Percentiles rank a stretch among this genome's conserved stretches.
Evolutionary conservation across 1,140 invertebrate genomes (phyloP).

Genomic region (Cherax quadricarinatus): DNA sequence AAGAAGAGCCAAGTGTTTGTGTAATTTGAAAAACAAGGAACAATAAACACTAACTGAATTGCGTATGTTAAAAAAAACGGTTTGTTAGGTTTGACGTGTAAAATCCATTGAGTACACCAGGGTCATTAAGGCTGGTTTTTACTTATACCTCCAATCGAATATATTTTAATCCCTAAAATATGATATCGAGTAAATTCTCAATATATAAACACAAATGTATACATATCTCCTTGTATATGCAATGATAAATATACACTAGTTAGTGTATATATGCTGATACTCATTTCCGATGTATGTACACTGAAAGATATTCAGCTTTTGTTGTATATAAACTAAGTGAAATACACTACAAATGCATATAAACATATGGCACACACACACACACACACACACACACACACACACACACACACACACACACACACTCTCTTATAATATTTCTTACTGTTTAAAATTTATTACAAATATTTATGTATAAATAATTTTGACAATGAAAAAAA

Average conservation of each 20-base stretch:
- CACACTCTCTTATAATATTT: no score
- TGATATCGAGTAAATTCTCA: background rate
- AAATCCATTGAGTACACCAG: background rate
- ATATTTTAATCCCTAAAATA: background rate
- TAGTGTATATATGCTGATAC: background rate
- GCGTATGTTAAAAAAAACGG: no score
- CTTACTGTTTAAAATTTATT: no score
- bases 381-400: background rate
- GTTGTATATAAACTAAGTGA: background rate
- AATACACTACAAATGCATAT: no score
- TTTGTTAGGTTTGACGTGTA: background rate
- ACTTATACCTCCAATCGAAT: background rate
- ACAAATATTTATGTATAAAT: no score
- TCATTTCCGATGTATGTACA: background rate
- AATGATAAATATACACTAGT: slow-evolving; percentile 12
- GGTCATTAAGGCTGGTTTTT: background rate
- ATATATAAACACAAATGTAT: slow-evolving; percentile 12
- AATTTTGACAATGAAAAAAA: no score
- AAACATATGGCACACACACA: background rate
- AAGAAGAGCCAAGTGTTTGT: slow-evolving; percentile 49
- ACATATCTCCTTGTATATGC: slow-evolving; percentile 20
- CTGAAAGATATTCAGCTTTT: background rate
- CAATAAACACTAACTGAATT: no score
- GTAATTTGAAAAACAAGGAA: background rate
- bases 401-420: no score